Evolutionary conservation across 2,888 invertebrate species (phyloP).

Genomic region (Agrotis exclamationis): DNA sequence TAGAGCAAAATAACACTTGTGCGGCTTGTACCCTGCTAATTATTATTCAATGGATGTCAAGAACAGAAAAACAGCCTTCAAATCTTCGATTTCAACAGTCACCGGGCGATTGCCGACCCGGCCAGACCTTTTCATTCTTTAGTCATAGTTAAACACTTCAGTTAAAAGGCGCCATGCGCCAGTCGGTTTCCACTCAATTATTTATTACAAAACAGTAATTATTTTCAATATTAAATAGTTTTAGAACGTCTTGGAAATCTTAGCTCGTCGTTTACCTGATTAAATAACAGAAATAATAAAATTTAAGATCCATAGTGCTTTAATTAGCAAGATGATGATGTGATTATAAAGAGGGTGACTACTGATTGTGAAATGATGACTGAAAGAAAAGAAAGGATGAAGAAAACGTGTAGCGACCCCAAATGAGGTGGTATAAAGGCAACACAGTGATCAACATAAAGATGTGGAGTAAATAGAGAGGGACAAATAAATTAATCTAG

Average conservation of each 20-base stretch:
- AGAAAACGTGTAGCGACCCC: not conserved
- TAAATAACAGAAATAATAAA: not conserved
- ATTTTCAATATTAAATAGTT: conserved; percentile 8
- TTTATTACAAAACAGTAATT: conserved; percentile 31
- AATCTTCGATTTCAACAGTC: conserved; percentile 75
- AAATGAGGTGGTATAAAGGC: not conserved
- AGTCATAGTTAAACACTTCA: conserved; percentile 42
- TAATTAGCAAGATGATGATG: not conserved
- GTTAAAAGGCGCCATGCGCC: conserved; percentile 21
- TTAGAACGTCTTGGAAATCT: not conserved
- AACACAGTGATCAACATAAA: too few relatives aligned
- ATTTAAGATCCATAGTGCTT: not conserved
- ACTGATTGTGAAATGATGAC: not conserved
- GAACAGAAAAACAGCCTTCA: conserved; percentile 76
- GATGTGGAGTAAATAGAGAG: not conserved
- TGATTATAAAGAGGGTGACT: not conserved
- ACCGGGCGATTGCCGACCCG: conserved; percentile 41
- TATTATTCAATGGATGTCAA: conserved; percentile 79
- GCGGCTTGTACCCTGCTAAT: conserved; percentile 65
- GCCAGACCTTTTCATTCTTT: conserved; percentile 51
- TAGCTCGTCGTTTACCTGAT: not conserved
- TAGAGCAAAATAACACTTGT: conserved; percentile 46
- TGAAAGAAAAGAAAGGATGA: not conserved
- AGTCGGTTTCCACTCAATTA: conserved; percentile 11
- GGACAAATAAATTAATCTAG: not conserved